A percentile compares a stretch with the other conserved stretches of the same genome.
These are phyloP conservation scores for Gandaritis pyraliata DNA, from an alignment of 2,888 invertebrate species.

Conservation along the genomic window DNA sequence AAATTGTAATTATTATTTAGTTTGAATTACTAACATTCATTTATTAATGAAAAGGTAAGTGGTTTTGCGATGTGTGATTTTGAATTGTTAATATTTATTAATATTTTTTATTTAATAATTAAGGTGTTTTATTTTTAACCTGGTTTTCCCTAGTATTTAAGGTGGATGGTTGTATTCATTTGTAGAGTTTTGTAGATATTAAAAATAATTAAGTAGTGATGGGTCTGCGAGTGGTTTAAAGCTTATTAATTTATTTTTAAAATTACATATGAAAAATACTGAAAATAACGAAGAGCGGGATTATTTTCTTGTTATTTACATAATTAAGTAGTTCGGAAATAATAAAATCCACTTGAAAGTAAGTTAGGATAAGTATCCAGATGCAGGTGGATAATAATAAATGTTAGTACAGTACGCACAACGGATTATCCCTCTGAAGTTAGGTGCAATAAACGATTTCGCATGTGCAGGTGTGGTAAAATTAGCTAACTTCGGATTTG, in stretches of 20 bases:
- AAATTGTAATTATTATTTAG: slow-evolving; percentile 3
- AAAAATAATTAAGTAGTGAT: background rate
- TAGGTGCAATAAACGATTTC: too few relatives aligned
- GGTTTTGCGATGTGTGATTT: slow-evolving; percentile 24
- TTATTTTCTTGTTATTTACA: too few relatives aligned
- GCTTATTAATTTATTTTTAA: slow-evolving; percentile 19
- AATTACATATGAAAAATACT: too few relatives aligned
- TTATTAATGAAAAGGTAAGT: slow-evolving; percentile 25
- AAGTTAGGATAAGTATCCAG: background rate
- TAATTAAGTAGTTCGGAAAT: too few relatives aligned
- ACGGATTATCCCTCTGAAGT: too few relatives aligned
- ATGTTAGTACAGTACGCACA: too few relatives aligned
- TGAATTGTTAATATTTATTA: slow-evolving; percentile 31
- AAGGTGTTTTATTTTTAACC: slow-evolving; percentile 41
- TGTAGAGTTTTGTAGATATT: slow-evolving; percentile 15
- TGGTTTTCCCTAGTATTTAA: slow-evolving; percentile 34
- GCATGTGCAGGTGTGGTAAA: too few relatives aligned
- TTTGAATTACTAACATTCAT: slow-evolving; percentile 14
- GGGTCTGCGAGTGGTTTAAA: slow-evolving; percentile 16
- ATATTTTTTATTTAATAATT: slow-evolving; percentile 31
- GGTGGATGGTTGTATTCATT: slow-evolving; percentile 42
- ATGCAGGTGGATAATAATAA: background rate
- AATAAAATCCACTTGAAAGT: background rate
- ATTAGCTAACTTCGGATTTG: too few relatives aligned
- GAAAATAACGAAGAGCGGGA: too few relatives aligned